A percentile compares a stretch with the other conserved stretches of the same genome.
Conservation (phyloP, 2,797 vertebrate genomes). For the Enteromius unitaeniatus region DNA sequence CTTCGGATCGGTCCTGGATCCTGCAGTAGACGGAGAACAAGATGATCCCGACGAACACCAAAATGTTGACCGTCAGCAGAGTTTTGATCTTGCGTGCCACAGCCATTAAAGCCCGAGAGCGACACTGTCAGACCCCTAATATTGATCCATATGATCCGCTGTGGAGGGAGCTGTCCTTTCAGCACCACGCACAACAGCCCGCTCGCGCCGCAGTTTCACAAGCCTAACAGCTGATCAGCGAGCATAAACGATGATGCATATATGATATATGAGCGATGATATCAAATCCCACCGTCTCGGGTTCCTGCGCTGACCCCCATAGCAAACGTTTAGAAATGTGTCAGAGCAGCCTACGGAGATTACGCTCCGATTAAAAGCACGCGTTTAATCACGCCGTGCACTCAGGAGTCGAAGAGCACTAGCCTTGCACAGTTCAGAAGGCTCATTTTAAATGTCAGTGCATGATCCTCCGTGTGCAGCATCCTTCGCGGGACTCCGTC, state of each 20-base stretch:
- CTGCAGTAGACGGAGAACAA: conserved; percentile 98
- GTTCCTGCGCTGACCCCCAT: conserved; percentile 40
- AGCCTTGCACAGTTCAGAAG: conserved; percentile 48
- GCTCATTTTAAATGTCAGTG: conserved; percentile 44
- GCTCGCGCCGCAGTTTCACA: neutral
- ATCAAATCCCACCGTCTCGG: conserved; percentile 31
- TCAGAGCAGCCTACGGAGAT: conserved; percentile 29
- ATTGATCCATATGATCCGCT: conserved; percentile 66
- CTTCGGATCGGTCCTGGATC: conserved; percentile 92
- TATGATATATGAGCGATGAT: neutral
- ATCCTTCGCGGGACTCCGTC: conserved; percentile 54
- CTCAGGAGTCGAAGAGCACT: neutral
- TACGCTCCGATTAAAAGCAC: conserved; percentile 1
- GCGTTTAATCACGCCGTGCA: conserved; percentile 18
- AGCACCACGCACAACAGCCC: conserved; percentile 76
- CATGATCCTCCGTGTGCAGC: conserved; percentile 57
- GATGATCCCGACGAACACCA: conserved; percentile 96
- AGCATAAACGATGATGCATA: neutral
- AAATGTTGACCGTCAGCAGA: conserved; percentile 98
- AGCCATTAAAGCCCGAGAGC: conserved; percentile 85
- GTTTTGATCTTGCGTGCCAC: conserved; percentile 98
- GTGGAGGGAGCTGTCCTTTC: conserved; percentile 73
- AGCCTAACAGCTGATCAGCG: conserved; percentile 22
- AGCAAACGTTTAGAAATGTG: conserved; percentile 42
- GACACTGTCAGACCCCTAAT: conserved; percentile 74